phyloP scores from a whole-genome alignment of 2,113 vertebrate genomes.

The Sylvietta virens region DNA sequence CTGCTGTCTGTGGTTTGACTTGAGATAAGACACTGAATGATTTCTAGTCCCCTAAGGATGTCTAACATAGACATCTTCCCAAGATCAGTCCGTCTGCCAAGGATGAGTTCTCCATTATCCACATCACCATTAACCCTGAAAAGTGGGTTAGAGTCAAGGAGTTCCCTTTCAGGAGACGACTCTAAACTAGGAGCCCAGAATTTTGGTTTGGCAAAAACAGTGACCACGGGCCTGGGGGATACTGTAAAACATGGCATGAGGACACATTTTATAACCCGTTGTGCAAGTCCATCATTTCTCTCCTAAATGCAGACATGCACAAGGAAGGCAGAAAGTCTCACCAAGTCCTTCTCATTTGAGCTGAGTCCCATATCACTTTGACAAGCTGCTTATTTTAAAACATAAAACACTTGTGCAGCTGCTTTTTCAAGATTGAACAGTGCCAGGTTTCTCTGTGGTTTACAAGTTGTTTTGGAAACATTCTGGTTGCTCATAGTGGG shows the following conservation, averaged over 20 bases:
- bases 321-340: neutral
- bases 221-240: accelerated
- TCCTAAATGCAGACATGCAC: neutral
- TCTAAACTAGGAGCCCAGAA: neutral
- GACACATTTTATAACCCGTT: neutral
- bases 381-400: neutral
- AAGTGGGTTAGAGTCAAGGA: neutral
- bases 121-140: neutral
- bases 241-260: neutral
- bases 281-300: neutral
- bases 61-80: neutral
- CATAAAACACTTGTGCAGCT: neutral
- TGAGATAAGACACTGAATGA: neutral
- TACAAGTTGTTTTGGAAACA: slow-evolving; percentile 36
- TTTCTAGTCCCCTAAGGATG: neutral
- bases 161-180: neutral
- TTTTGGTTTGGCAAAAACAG: neutral
- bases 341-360: neutral
- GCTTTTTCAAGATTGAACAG: neutral
- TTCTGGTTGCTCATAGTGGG: neutral
- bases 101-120: neutral
- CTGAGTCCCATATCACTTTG: neutral
- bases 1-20: neutral
- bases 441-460: neutral
- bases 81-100: neutral